Base-by-base conservation (phyloP, 2,797 vertebrate genomes). In the Uromys caudimaculatus region DNA sequence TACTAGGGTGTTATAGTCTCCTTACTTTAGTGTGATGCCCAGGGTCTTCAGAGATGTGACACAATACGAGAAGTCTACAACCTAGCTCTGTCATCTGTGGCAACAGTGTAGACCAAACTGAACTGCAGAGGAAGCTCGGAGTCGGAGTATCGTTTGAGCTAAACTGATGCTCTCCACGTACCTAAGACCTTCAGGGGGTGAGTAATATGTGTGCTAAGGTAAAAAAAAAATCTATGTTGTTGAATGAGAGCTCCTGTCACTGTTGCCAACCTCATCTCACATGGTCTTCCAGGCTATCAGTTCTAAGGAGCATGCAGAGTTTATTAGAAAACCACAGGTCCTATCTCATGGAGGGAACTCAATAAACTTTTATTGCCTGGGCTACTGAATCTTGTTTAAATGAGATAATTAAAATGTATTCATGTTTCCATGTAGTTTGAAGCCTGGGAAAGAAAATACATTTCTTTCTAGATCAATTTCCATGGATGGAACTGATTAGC, bases 241-340 rank as follows among this genome's bases (percentile, higher is more conserved):
- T 29, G 17, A 47, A 0, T 3, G 1, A 7, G 9, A 3, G 14
- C 32, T 19, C 52, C 24, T 7, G 6, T 16, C 11, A 27, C 6
- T 1, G 0, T 1, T 16, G 2, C 0, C 2, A 1, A 5, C 2
- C 35, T 35, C 17, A 0, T 0, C 29, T 23, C 1, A 1, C 35
- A 4, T 38, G 7, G 1, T 7, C 14, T 19, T 8, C 58, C 1
- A 4, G 78, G n/a, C 14, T 0, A 0, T 6, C 1, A 2, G 19
- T 52, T 79, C 2, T 6, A 14, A 79, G 77, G 64, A 14, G 10
- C 3, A 29, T 0, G 3, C 2, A 27, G 1, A 0, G 47, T 29
- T 41, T 4, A 4, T 7, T 44, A 0, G 6, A 0, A 1, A 27
- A 12, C 10, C 50, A 1, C 41, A 81, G 60, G 0, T 16, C 14